phyloP scores from a whole-genome alignment of 35 echinoderm and acorn worm species.

The Stichopus chloronotus region DNA sequence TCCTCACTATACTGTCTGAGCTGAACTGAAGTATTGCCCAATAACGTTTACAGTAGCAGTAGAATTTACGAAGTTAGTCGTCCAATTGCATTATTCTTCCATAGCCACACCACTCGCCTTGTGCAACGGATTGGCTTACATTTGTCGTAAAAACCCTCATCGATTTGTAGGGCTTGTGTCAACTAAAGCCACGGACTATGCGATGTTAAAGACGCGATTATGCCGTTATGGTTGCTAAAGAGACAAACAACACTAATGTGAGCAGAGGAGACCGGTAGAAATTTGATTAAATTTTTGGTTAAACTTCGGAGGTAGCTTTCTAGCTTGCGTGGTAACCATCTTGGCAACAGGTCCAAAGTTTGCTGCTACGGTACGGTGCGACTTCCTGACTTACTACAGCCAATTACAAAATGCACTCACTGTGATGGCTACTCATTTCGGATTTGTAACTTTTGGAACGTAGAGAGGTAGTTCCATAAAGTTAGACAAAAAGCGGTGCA shows the following conservation, averaged over 20 bases:
- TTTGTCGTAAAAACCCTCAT: not conserved
- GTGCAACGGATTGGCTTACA: not conserved
- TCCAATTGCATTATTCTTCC: not conserved
- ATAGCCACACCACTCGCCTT: not conserved
- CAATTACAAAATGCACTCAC: not conserved
- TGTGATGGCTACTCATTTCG: not conserved
- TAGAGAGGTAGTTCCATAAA: not conserved
- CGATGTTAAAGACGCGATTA: not conserved
- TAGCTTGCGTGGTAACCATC: constrained; percentile 19
- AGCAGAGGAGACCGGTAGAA: not conserved
- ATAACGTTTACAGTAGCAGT: not conserved
- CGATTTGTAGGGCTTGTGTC: not conserved
- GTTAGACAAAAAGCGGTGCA: not conserved
- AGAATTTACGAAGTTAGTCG: not conserved
- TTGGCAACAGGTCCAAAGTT: constrained; percentile 40
- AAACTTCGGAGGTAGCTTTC: constrained; percentile 25
- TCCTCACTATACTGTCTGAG: not conserved
- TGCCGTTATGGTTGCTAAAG: constrained; percentile 26
- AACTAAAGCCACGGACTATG: not conserved
- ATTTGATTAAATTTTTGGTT: constrained; percentile 17
- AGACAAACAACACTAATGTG: not conserved
- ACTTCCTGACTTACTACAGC: not conserved
- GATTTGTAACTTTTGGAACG: not conserved
- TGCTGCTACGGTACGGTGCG: not conserved
- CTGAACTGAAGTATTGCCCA: not conserved